These are phyloP conservation scores for Pomacea canaliculata DNA, from an alignment of 2,888 invertebrate genomes.

Conservation along the genomic window DNA sequence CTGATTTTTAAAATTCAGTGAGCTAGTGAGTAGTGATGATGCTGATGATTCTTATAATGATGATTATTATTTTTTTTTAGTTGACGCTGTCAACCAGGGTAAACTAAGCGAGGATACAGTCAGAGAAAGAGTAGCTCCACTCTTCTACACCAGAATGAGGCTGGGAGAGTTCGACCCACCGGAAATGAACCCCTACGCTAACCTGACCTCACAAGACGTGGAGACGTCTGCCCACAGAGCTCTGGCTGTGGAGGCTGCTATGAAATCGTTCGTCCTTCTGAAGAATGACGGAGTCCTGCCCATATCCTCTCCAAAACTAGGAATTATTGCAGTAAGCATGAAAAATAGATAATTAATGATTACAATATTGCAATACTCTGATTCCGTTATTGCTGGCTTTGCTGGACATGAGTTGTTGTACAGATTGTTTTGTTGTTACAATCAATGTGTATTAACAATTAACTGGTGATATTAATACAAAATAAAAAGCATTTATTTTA, in stretches of 20 bases:
- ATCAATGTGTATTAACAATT: too few relatives aligned
- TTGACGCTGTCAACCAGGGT: constrained; percentile 33
- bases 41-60: too few relatives aligned
- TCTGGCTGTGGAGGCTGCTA: constrained; percentile 41
- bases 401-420: too few relatives aligned
- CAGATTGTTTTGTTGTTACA: too few relatives aligned
- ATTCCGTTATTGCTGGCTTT: too few relatives aligned
- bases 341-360: neutral
- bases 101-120: constrained; percentile 30
- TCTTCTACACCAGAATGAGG: constrained; percentile 45
- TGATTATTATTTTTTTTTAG: neutral
- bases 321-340: constrained; percentile 28
- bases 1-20: too few relatives aligned
- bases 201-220: constrained; percentile 39
- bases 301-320: constrained; percentile 22
- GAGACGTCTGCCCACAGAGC: constrained; percentile 46
- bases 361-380: too few relatives aligned
- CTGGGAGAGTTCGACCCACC: constrained; percentile 48
- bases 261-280: constrained; percentile 37
- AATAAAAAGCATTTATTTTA: too few relatives aligned
- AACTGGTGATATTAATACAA: too few relatives aligned
- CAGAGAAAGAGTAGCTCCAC: constrained; percentile 36
- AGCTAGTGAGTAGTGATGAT: too few relatives aligned
- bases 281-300: constrained; percentile 48
- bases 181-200: constrained; percentile 51